phyloP scores from a whole-genome alignment of 2,888 invertebrate species.

The Mallateleia sp. region DNA sequence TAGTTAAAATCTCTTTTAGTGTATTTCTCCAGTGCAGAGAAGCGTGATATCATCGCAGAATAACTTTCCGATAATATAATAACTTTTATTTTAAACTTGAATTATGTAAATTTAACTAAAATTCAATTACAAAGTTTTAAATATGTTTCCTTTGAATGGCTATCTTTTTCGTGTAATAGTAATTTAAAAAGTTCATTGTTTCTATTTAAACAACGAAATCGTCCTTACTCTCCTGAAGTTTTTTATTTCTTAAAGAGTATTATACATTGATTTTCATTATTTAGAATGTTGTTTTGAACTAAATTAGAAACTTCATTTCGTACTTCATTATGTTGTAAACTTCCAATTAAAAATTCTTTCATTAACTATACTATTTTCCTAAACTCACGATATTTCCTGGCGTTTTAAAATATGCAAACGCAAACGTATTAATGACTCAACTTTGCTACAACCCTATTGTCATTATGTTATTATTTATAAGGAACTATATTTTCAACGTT shows the following conservation, averaged over 20 bases:
- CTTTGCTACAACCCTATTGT: conserved; percentile 28
- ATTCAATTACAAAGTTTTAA: conserved; percentile 59
- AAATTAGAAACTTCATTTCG: conserved; percentile 41
- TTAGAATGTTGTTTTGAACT: conserved; percentile 16
- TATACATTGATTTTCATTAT: conserved; percentile 41
- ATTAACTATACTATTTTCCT: conserved; percentile 25
- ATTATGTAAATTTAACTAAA: conserved; percentile 62
- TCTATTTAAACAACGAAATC: conserved; percentile 24
- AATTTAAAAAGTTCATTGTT: conserved; percentile 39
- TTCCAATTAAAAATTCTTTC: conserved; percentile 32
- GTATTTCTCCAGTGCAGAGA: too few relatives aligned
- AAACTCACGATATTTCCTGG: not conserved
- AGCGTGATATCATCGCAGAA: too few relatives aligned
- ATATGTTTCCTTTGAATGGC: conserved; percentile 22
- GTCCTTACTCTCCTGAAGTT: not conserved
- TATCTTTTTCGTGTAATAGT: conserved; percentile 14
- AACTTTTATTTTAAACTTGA: conserved; percentile 57
- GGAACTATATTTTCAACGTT: conserved; percentile 1
- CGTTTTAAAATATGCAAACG: conserved; percentile 37
- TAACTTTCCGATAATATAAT: too few relatives aligned
- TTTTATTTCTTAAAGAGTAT: conserved; percentile 16
- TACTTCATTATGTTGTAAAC: conserved; percentile 26
- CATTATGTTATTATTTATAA: conserved; percentile 21
- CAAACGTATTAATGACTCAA: conserved; percentile 20
- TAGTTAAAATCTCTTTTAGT: too few relatives aligned